Evolutionary conservation across 2,113 vertebrate species (phyloP).

Genomic region (Pseudopodoces humilis): DNA sequence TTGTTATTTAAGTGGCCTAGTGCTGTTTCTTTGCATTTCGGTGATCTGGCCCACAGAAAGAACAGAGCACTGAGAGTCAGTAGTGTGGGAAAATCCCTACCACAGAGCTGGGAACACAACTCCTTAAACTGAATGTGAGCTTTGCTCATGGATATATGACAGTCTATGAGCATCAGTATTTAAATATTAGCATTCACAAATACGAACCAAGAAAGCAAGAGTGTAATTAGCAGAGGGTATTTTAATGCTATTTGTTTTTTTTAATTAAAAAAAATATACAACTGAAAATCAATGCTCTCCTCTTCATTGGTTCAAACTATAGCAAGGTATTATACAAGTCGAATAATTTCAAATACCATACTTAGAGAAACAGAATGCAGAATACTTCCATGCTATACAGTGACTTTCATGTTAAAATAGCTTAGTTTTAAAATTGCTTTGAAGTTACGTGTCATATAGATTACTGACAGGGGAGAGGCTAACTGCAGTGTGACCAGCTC

Average conservation of each 20-base stretch:
- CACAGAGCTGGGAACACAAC: constrained; percentile 14
- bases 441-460: constrained; percentile 28
- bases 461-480: constrained; percentile 21
- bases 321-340: constrained; percentile 48
- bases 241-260: constrained; percentile 58
- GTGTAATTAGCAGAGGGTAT: constrained; percentile 24
- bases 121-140: constrained; percentile 16
- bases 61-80: constrained; percentile 18
- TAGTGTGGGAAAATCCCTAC: neutral
- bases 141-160: constrained; percentile 11
- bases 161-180: constrained; percentile 14
- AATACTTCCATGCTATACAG: constrained; percentile 55
- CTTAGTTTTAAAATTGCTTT: constrained; percentile 42
- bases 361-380: constrained; percentile 35
- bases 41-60: neutral
- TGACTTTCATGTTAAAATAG: constrained; percentile 56
- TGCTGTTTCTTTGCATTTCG: neutral
- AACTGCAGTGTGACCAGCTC: constrained; percentile 32
- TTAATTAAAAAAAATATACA: constrained; percentile 50
- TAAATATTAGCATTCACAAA: constrained; percentile 54
- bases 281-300: constrained; percentile 46
- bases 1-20: neutral
- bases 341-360: constrained; percentile 54
- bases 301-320: constrained; percentile 25
- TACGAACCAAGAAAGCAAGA: constrained; percentile 26